These are phyloP conservation scores for Xenops minutus DNA, from an alignment of 2,797 vertebrate genomes.

Conservation along the genomic window DNA sequence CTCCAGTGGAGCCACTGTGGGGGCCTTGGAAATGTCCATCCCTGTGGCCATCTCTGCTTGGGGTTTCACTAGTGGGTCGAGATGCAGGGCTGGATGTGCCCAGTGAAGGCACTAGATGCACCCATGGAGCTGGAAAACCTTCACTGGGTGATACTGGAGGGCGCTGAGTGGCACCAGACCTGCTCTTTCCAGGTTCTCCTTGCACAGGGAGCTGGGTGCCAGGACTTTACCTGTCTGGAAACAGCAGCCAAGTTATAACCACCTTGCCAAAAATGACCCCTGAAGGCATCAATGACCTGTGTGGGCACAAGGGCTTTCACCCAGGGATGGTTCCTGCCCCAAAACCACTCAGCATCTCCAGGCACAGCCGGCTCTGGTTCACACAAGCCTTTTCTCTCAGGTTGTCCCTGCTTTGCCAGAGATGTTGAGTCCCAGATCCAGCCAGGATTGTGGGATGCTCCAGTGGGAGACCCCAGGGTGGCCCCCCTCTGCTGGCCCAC, in stretches of 20 bases:
- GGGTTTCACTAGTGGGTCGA: fast-evolving
- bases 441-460: neutral
- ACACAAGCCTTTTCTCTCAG: neutral
- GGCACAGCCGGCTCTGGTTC: neutral
- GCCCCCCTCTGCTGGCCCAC: fast-evolving
- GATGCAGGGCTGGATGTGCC: neutral
- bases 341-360: neutral
- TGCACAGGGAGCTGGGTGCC: neutral
- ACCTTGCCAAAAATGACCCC: neutral
- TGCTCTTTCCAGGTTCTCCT: neutral
- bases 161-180: neutral
- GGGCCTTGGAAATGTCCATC: neutral
- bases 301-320: neutral
- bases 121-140: neutral
- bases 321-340: neutral
- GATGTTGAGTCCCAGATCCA: neutral
- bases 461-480: neutral
- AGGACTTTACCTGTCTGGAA: neutral
- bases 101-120: fast-evolving
- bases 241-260: neutral
- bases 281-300: too few relatives aligned
- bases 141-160: neutral
- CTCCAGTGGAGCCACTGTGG: fast-evolving
- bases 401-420: neutral
- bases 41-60: fast-evolving